Conservation (phyloP, 2,797 vertebrate genomes). For the Nannoperca obscura region DNA sequence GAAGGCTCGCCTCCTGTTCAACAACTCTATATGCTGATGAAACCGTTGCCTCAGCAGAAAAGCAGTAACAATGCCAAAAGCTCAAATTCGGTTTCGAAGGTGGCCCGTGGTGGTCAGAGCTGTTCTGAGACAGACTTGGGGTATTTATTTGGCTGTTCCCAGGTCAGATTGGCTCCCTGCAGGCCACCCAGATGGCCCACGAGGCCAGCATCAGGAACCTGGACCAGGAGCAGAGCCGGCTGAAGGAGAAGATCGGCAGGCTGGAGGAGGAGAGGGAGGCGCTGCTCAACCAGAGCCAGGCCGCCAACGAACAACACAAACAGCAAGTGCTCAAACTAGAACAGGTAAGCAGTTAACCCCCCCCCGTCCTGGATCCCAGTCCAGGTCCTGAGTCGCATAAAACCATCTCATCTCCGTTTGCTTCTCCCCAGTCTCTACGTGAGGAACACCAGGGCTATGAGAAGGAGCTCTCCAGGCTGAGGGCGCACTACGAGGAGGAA, state of each 20-base stretch:
- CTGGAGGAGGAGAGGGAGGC: conserved; percentile 94
- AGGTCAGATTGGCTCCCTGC: conserved; percentile 98
- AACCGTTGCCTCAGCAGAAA: not conserved
- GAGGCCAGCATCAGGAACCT: conserved; percentile 96
- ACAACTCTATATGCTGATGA: not conserved
- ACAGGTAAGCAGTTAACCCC: conserved; percentile 82
- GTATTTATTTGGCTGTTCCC: conserved; percentile 37
- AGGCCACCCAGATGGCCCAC: conserved; percentile 97
- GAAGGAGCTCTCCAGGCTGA: conserved; percentile 91
- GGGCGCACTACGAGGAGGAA: conserved; percentile 92
- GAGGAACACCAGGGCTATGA: conserved; percentile 96
- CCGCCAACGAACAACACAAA: conserved; percentile 91
- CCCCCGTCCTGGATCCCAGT: not conserved
- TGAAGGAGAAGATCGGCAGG: conserved; percentile 91
- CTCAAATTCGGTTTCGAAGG: not conserved
- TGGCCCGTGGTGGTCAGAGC: not conserved
- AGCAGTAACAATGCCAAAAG: not conserved
- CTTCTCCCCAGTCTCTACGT: conserved; percentile 86
- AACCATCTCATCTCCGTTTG: not conserved
- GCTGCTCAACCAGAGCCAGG: conserved; percentile 93
- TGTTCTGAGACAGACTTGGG: not conserved
- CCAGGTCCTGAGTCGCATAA: accelerated
- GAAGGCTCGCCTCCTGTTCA: not conserved
- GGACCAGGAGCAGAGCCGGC: conserved; percentile 93
- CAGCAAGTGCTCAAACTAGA: conserved; percentile 93